Evolutionary conservation across 2,113 vertebrate species (phyloP).

Genomic region (human (Homo sapiens)): GRCh38 chr15:39656001-39656500

Average conservation of each 20-base stretch:
- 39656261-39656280: not conserved
- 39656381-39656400: not conserved
- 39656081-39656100: not conserved
- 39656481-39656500: not conserved
- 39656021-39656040: not conserved
- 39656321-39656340: not conserved
- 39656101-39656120: not conserved
- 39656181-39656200: not conserved
- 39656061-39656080: not conserved
- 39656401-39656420: not conserved
- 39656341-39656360: not conserved
- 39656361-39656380: not conserved
- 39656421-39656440: not conserved
- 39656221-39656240: not conserved
- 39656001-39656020: not conserved
- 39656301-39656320: not conserved
- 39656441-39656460: not conserved
- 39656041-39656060: not conserved
- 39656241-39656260: not conserved
- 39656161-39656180: not conserved
- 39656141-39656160: not conserved
- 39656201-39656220: not conserved
- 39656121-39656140: not conserved
- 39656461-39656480: not conserved
- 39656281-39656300: not conserved